phyloP scores from a whole-genome alignment of 2,797 vertebrate genomes.

The Parauchenoglanis ngamensis region DNA sequence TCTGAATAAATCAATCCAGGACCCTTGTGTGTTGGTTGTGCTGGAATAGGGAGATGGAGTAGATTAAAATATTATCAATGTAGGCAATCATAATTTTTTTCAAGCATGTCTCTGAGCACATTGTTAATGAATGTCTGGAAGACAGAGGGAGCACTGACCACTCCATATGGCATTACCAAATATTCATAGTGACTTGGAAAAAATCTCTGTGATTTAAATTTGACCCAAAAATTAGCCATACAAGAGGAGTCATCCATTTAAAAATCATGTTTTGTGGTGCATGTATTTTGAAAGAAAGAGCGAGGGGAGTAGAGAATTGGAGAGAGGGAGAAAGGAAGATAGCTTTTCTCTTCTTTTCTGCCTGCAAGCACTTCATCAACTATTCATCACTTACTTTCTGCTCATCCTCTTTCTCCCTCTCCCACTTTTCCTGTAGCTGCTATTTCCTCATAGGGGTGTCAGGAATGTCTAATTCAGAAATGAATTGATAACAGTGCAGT shows the following conservation, averaged over 20 bases:
- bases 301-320: slow-evolving; percentile 33
- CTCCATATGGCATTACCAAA: not conserved
- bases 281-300: slow-evolving; percentile 23
- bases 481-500: slow-evolving; percentile 57
- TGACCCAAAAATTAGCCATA: not conserved
- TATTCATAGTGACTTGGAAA: not conserved
- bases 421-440: slow-evolving; percentile 14
- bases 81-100: not conserved
- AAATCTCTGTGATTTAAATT: not conserved
- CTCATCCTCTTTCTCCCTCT: slow-evolving; percentile 35
- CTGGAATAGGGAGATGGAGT: not conserved
- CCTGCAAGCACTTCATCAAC: slow-evolving; percentile 69
- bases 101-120: not conserved
- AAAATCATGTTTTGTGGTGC: not conserved
- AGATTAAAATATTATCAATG: not conserved
- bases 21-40: not conserved
- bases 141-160: not conserved
- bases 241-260: not conserved
- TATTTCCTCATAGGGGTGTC: slow-evolving; percentile 52
- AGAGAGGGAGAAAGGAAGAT: slow-evolving; percentile 64
- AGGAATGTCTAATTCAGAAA: slow-evolving; percentile 60
- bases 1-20: not conserved
- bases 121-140: not conserved
- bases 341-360: slow-evolving; percentile 71
- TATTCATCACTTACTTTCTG: slow-evolving; percentile 58